Evolutionary conservation across 2,797 vertebrate species (phyloP).

Genomic region (Cuculus canorus): DNA sequence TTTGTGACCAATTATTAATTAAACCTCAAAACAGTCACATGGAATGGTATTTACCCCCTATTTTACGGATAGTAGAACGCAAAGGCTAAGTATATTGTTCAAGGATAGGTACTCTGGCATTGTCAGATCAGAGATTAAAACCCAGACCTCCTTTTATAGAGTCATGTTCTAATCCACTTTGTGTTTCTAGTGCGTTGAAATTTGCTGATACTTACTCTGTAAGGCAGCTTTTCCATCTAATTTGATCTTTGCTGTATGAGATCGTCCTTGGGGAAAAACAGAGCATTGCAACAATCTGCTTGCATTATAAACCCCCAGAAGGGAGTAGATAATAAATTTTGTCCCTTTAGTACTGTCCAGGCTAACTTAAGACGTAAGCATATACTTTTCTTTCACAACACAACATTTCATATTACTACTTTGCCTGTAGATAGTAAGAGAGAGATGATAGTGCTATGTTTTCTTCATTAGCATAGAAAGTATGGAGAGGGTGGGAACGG

Average conservation of each 20-base stretch:
- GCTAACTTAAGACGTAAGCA: neutral
- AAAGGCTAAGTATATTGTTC: neutral
- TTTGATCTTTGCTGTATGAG: neutral
- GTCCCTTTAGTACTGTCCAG: neutral
- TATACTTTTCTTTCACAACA: neutral
- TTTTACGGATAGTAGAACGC: neutral
- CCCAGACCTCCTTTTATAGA: neutral
- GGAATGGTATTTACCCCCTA: neutral
- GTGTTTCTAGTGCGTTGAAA: slow-evolving; percentile 21
- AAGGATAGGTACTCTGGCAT: neutral
- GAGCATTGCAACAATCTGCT: neutral
- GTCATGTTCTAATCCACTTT: neutral
- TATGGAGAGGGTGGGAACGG: neutral
- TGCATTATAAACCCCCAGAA: neutral
- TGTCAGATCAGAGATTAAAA: slow-evolving; percentile 8
- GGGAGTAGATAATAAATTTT: neutral
- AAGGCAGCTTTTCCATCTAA: neutral
- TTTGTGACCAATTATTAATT: slow-evolving; percentile 31
- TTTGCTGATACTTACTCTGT: neutral
- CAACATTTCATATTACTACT: neutral
- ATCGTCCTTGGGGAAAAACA: neutral
- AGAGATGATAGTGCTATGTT: neutral
- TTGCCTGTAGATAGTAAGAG: neutral
- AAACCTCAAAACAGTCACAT: neutral
- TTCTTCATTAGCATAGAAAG: neutral